These are phyloP conservation scores for Calonectris borealis DNA, from an alignment of 2,113 vertebrate species.

Conservation along the genomic window DNA sequence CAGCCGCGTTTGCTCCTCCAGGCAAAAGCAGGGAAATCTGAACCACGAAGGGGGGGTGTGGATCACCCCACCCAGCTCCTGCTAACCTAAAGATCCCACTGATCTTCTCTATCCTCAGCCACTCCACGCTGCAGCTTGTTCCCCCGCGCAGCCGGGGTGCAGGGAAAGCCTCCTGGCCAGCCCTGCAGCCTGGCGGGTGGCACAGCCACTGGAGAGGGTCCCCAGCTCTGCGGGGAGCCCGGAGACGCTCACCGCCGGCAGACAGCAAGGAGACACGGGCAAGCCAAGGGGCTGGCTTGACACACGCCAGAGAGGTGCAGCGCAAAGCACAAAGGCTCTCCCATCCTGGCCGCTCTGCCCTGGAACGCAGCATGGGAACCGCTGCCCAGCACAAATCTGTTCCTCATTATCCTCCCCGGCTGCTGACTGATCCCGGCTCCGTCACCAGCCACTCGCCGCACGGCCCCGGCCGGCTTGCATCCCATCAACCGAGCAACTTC, in stretches of 20 bases:
- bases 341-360: constrained; percentile 24
- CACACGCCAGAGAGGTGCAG: not conserved
- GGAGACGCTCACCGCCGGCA: not conserved
- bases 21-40: not conserved
- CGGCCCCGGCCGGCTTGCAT: not conserved
- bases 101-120: not conserved
- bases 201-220: not conserved
- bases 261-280: not conserved
- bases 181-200: not conserved
- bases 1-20: not conserved
- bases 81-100: not conserved
- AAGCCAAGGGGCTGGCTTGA: not conserved
- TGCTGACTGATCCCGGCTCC: not conserved
- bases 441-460: not conserved
- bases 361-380: constrained; percentile 22
- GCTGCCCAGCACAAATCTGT: constrained; percentile 42
- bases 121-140: not conserved
- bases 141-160: accelerated
- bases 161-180: not conserved
- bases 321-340: not conserved
- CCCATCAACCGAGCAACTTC: not conserved
- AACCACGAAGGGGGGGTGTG: not conserved
- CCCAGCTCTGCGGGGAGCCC: not conserved
- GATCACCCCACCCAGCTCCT: not conserved
- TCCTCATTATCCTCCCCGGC: constrained; percentile 28